Evolutionary conservation across 2,888 invertebrate species (phyloP).

Genomic region (Colletes collaris): DNA sequence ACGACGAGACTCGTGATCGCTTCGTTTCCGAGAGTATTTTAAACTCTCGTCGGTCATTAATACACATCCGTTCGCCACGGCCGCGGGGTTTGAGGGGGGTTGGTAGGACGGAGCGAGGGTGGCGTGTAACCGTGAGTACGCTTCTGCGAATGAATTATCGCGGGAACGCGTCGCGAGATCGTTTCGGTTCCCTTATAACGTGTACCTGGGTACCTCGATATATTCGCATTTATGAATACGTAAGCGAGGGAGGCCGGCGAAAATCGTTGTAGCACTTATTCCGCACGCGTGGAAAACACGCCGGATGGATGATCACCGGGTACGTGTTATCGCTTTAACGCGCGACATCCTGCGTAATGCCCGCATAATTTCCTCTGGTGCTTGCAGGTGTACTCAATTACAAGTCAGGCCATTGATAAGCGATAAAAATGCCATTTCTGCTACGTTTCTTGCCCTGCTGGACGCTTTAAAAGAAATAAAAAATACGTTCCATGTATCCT

Average conservation of each 20-base stretch:
- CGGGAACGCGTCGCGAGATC: slow-evolving; percentile 51
- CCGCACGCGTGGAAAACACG: slow-evolving; percentile 24
- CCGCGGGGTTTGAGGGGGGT: background rate
- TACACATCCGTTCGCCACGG: slow-evolving; percentile 63
- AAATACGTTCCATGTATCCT: too few species aligned
- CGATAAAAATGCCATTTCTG: background rate
- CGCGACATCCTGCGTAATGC: slow-evolving; percentile 3
- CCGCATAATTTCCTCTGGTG: background rate
- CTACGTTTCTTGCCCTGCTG: background rate
- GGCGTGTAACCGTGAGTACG: slow-evolving; percentile 41
- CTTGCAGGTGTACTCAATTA: slow-evolving; percentile 6
- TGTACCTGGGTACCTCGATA: slow-evolving; percentile 30
- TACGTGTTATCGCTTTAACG: slow-evolving; percentile 3
- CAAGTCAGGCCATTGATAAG: background rate
- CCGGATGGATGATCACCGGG: slow-evolving; percentile 32
- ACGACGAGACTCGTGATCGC: slow-evolving; percentile 32
- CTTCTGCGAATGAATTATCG: slow-evolving; percentile 65
- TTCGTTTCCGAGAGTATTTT: slow-evolving; percentile 71
- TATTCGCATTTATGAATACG: slow-evolving; percentile 56
- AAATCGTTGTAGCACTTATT: slow-evolving; percentile 43
- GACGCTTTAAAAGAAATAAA: too few species aligned
- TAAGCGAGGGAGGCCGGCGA: slow-evolving; percentile 36
- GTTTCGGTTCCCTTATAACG: slow-evolving; percentile 36
- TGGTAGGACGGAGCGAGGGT: background rate
- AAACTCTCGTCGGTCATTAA: slow-evolving; percentile 75